Evolutionary conservation across 1,140 invertebrate species (phyloP), one percentile per base, ranked within the genome.

Genomic region (Lepidostoma basale): DNA sequence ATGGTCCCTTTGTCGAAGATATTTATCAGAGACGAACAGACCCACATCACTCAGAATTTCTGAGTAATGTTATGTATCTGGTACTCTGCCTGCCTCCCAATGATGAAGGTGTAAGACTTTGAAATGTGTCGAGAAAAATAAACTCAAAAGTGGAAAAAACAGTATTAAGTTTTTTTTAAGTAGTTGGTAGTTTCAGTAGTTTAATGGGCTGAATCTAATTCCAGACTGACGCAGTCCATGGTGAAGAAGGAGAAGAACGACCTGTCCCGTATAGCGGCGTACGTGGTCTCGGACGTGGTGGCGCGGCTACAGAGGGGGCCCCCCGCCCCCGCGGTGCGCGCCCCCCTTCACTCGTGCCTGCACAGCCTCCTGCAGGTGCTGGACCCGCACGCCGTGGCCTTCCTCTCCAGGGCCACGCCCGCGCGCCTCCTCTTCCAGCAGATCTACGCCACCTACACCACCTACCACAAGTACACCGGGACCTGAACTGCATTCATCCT

Each of bases 401-500:
- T 72, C 33, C 22, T 72, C 3, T 68, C 68, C 66, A 65, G 70
- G n/a, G 68, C 68, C 22, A 44, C 66, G 62, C 18, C 62, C 0
- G 64, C 60, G 16, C 16, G 66, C 23, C 65, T 68, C 5, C 60
- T 66, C 16, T 72, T 72, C 56, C 70, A 72, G 26, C 40, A 54
- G 10, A 33, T 68, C 0, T 62, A 68, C 45, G 59, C 65, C 39
- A 66, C 63, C 28, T 72, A 72, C 33, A 68, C 65, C 23, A 68
- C 60, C 14, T 72, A 68, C 47, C 62, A 72, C 16, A 72, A 72
- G 47, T 72, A 64, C 60, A 62, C 44, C 10, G 70, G 70, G 14
- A 45, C 5, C 45, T 49, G n/a, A n/a, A n/a, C n/a, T n/a, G n/a
- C 20, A 42, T 14, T 14, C 20, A 42, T 42, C 20, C 40, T 18